These are phyloP conservation scores for Rhizomys pruinosus DNA, from an alignment of 2,113 vertebrate species.

Conservation along the genomic window DNA sequence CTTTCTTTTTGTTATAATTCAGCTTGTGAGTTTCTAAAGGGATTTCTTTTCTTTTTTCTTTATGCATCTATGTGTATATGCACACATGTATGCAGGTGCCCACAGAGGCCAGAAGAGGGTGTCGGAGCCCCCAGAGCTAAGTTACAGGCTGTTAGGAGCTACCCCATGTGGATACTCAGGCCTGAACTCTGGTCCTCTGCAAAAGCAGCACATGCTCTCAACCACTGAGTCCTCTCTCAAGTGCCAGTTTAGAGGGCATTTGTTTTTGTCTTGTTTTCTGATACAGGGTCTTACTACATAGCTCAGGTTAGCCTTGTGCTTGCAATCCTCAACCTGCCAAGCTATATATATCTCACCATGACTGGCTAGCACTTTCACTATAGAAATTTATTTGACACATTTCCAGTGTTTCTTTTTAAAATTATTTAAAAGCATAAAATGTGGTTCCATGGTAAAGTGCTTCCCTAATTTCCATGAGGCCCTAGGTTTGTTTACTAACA, in stretches of 20 bases:
- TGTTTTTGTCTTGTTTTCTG: background rate
- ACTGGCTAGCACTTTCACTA: background rate
- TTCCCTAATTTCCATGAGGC: background rate
- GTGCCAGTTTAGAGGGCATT: background rate
- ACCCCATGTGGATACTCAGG: background rate
- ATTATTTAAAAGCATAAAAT: background rate
- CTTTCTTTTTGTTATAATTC: background rate
- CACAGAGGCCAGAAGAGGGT: background rate
- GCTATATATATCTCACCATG: background rate
- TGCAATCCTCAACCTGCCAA: background rate
- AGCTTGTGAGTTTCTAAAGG: too few species aligned
- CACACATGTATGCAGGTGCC: background rate
- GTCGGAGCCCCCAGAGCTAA: too few species aligned
- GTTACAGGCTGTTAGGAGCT: background rate
- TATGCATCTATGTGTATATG: background rate
- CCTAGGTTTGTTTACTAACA: background rate
- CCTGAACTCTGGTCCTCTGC: background rate
- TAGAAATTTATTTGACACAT: background rate
- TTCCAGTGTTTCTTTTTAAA: constrained; percentile 1
- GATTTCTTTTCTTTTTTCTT: too few species aligned
- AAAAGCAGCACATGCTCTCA: too few species aligned
- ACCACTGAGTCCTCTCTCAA: background rate
- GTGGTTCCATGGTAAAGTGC: background rate
- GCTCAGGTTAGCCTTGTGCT: background rate
- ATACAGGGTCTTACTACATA: background rate